These are phyloP conservation scores for Proctacanthus coquilletti DNA, from an alignment of 1,140 invertebrate species.

Conservation along the genomic window DNA sequence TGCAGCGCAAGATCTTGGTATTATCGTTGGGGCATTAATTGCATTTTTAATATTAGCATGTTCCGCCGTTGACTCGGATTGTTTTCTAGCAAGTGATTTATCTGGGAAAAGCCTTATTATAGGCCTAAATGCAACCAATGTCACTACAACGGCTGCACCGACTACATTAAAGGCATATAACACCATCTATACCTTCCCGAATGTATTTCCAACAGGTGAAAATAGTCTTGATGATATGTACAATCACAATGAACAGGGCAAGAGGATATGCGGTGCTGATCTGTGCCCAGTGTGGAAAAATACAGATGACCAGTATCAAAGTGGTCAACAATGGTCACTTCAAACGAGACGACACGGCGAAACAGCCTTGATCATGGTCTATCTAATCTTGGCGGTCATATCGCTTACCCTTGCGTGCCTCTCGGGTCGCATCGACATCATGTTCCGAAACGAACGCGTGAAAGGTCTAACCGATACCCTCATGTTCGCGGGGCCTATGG, in stretches of 20 bases:
- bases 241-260: slow-evolving; percentile 31
- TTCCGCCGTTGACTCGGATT: slow-evolving; percentile 22
- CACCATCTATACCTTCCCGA: background rate
- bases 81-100: slow-evolving; percentile 10
- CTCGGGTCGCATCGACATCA: slow-evolving; percentile 22
- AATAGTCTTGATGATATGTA: slow-evolving; percentile 27
- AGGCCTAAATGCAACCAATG: background rate
- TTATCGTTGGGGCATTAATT: slow-evolving; percentile 35
- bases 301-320: no score
- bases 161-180: background rate
- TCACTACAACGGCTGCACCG: slow-evolving; percentile 1
- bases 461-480: slow-evolving; percentile 32
- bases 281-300: slow-evolving; percentile 32
- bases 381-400: slow-evolving; percentile 35
- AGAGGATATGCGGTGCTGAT: slow-evolving; percentile 35
- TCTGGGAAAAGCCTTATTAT: background rate
- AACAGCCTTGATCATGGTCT: slow-evolving; percentile 37
- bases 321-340: no score
- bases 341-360: slow-evolving; percentile 23
- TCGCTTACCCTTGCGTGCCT: slow-evolving; percentile 36
- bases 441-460: slow-evolving; percentile 15
- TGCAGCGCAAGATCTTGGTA: slow-evolving; percentile 35
- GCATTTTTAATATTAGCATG: slow-evolving; percentile 33
- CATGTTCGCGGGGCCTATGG: slow-evolving; percentile 42
- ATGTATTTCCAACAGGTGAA: background rate